Conservation (phyloP, 2,113 vertebrate species). For the Alligator sinensis region DNA sequence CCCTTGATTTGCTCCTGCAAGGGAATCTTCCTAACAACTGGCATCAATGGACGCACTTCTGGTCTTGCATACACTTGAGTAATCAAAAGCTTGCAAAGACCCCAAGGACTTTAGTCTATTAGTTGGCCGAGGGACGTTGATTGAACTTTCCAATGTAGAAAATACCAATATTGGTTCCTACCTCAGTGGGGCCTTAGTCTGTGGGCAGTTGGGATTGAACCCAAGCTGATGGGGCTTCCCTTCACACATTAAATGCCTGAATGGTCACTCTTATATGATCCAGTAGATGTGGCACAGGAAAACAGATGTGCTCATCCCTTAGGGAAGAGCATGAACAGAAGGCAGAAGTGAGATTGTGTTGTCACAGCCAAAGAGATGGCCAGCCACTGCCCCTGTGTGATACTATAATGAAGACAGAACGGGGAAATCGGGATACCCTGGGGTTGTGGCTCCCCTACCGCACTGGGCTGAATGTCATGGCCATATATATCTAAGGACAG, state of each 20-base stretch:
- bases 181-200: neutral
- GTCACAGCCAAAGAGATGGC: neutral
- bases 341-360: neutral
- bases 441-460: neutral
- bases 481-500: neutral
- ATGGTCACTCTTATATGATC: neutral
- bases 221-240: neutral
- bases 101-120: rapidly evolving
- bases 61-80: neutral
- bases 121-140: neutral
- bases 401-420: neutral
- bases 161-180: neutral
- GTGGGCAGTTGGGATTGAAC: neutral
- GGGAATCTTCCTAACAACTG: neutral
- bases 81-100: neutral
- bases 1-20: neutral
- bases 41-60: neutral
- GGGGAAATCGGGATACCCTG: neutral
- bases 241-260: neutral
- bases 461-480: neutral
- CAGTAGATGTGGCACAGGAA: too few relatives aligned
- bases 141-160: neutral
- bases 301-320: too few relatives aligned
- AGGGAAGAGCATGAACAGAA: neutral
- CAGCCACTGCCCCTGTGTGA: neutral